Base-by-base conservation (phyloP, 2,888 invertebrate genomes). In the Orthosia incerta region DNA sequence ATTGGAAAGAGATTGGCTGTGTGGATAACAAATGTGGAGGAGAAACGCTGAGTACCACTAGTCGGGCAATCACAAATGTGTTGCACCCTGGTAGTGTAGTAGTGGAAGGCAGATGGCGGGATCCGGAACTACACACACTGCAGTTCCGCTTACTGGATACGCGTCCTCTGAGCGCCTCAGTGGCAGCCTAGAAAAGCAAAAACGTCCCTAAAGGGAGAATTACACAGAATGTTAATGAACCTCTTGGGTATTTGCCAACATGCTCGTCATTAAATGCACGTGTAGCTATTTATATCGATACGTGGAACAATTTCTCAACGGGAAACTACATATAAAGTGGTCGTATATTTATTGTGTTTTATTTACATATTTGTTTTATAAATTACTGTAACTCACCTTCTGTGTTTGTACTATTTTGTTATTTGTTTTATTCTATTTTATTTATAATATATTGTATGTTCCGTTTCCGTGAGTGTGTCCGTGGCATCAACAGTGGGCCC, bases 231-330 rank as follows among this genome's bases (percentile, higher is more conserved):
- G 13, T 45, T n/a, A 75, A 61, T 55, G 18, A 55, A 16, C 12
- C 45, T 50, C 5, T 26, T 50, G 26, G 18, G 3, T 61, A 55
- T 60, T 61, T 12, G 53, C 26, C 15, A 60, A 74, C 31, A 48
- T 18, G 1, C 3, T 39, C 0, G 18, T 18, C 9, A 60, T 74
- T 67, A 75, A 55, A 75, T 50, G 26, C 50, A 61, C 39, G 15
- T 31, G 18, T 23, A 39, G 9, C 7, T 39, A 31, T 66, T 55
- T 2, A 31, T 39, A 53, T 66, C 20, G 3, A 20, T 55, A 50
- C 55, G 48, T 74, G 26, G 16, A 75, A 50, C 4, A 26, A 9
- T 26, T 74, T 39, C 53, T 39, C 0, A 55, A 60, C 1, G 50
- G 39, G 15, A n/a, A 60, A 55, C 2, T 20, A 23, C 12, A 18